Evolutionary conservation across 2,888 invertebrate species (phyloP).

Genomic region (Serrognathus titanus): DNA sequence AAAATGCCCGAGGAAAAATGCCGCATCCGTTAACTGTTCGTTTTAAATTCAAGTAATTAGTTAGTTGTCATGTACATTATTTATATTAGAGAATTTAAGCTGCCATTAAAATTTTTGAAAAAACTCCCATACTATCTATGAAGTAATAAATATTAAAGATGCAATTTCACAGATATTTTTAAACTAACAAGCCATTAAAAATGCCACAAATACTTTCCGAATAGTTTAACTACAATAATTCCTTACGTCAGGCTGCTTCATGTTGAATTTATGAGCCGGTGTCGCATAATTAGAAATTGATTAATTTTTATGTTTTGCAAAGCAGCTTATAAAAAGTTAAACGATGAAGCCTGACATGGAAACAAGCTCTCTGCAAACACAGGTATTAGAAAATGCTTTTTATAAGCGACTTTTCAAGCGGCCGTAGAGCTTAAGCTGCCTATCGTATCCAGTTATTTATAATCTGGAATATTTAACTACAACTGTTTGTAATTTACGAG

Average conservation of each 20-base stretch:
- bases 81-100: slow-evolving; percentile 10
- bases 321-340: slow-evolving; percentile 29
- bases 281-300: slow-evolving; percentile 50
- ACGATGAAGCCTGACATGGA: slow-evolving; percentile 28
- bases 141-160: slow-evolving; percentile 37
- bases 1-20: neutral
- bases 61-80: slow-evolving; percentile 13
- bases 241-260: slow-evolving; percentile 31
- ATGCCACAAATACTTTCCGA: slow-evolving; percentile 42
- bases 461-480: slow-evolving; percentile 53
- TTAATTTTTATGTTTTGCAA: slow-evolving; percentile 47
- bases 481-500: slow-evolving; percentile 53
- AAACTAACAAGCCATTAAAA: slow-evolving; percentile 40
- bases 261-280: slow-evolving; percentile 41
- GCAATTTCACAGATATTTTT: slow-evolving; percentile 40
- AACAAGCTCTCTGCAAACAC: slow-evolving; percentile 35
- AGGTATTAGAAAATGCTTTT: slow-evolving; percentile 51
- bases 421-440: slow-evolving; percentile 36
- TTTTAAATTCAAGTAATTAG: slow-evolving; percentile 6
- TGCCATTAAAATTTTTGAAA: slow-evolving; percentile 18
- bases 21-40: slow-evolving; percentile 11
- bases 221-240: slow-evolving; percentile 43
- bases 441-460: slow-evolving; percentile 51
- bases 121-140: slow-evolving; percentile 25
- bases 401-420: slow-evolving; percentile 33